Evolutionary conservation across 2,888 invertebrate genomes (phyloP), one percentile per base, ranked within the genome.

Genomic region (Stegana nigrithorax): DNA sequence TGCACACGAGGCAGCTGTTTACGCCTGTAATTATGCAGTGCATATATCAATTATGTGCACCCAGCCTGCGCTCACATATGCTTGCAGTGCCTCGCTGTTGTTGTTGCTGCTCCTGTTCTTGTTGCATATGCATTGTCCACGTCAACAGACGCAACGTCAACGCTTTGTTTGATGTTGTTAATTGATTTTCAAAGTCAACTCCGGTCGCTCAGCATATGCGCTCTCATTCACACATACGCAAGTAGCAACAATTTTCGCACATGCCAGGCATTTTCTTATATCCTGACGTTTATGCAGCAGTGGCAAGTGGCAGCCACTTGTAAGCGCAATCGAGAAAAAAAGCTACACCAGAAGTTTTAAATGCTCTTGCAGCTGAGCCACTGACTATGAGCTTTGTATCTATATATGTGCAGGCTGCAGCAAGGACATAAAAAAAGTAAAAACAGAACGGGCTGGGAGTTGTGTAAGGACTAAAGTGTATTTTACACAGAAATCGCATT

Each of bases 121-220:
- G 17, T 39, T 10, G 53, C 19, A 25, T 19, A 36, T 23, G 23
- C 61, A 58, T 47, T 78, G 78, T 72, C 74, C 68, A 73, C 66
- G 66, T 73, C 75, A 75, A 75, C 67, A 68, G 67, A 58, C 25
- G 12, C 39, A 23, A 19, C 47, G 10, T 25, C 67, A 68, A 72
- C 75, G 74, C 75, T 71, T 81, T 84, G 81, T 84, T 84, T 84
- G 84, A 84, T 84, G 84, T 84, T 84, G 83, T 84, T 84, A 84
- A 84, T 84, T 84, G 84, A 84, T 84, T 84, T 84, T 83, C 83
- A 84, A 84, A 84, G 82, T 84, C 80, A 81, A 75, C 81, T 72
- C n/a, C 69, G 70, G 47, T 67, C 57, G 14, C n/a, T 10, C 53
- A 26, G 10, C 27, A 17, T 7, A 4, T 27, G 36, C 32, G 36